Base-by-base conservation (phyloP, 2,888 invertebrate species). In the Eupithecia centaureata region DNA sequence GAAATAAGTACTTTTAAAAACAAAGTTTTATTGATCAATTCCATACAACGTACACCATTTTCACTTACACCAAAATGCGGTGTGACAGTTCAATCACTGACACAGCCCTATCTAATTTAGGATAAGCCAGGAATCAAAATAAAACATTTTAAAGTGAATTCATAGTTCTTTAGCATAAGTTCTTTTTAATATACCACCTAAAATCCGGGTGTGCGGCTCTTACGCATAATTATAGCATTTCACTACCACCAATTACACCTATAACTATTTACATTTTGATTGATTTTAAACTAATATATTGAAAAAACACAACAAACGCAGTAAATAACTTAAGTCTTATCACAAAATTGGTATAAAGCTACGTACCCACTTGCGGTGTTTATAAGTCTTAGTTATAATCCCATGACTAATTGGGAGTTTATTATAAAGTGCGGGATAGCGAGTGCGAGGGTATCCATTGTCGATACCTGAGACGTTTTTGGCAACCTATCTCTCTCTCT, bases 1-100 rank as follows among this genome's bases (percentile, higher is more conserved):
- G 66, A 80, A 80, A n/a, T n/a, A 81, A 74, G 38, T 52, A 35
- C 38, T 57, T 68, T 79, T 77, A 75, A 83, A 84, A 85, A 83
- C 82, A 84, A 82, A 77, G 75, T 71, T 85, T 83, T 85, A 86
- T 86, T 82, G 80, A 77, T 86, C 83, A 87, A 86, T 87, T 86
- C 84, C 89, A 85, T 83, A 82, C 84, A 85, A 79, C 81, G 75
- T 81, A 78, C 79, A 84, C 79, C 83, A 86, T 82, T 89, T 86
- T 83, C 80, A 70, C 86, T 86, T 87, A 86, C 71, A 82, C 76
- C 67, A 63, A 80, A 77, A 73, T 72, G 73, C 67, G 57, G 57
- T 75, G 74, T 69, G 73, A 74, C 71, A 75, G 72, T 81, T 82
- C 82, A 80, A 81, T 83, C 65, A 63, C 18, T 2, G 18, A 8